These are phyloP conservation scores for Heliconius congener DNA, from an alignment of 1,140 invertebrate genomes.

Conservation along the genomic window DNA sequence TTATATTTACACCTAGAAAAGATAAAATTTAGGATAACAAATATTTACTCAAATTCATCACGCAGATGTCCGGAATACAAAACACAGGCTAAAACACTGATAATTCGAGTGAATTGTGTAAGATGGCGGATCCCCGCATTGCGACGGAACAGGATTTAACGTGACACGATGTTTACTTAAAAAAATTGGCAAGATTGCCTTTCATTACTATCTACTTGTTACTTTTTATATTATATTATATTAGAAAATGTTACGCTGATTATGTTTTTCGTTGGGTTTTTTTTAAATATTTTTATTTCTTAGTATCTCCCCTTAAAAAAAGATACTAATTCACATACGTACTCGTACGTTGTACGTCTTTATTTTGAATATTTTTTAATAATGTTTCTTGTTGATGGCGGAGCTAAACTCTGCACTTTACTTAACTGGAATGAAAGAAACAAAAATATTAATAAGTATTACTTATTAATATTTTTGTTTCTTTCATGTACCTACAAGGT, in stretches of 20 bases:
- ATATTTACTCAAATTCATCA: constrained; percentile 14
- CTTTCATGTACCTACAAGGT: too few species aligned
- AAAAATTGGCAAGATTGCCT: constrained; percentile 19
- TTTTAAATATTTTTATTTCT: neutral
- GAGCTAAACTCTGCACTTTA: too few species aligned
- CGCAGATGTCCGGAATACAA: constrained; percentile 18
- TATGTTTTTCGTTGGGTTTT: neutral
- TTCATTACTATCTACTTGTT: constrained; percentile 13
- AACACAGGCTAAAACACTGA: neutral
- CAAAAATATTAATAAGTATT: too few species aligned
- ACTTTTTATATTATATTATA: neutral
- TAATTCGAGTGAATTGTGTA: constrained; percentile 6
- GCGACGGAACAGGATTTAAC: constrained; percentile 20
- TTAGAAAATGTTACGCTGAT: neutral
- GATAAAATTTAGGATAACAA: neutral
- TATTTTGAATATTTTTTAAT: too few species aligned
- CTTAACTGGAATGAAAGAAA: too few species aligned
- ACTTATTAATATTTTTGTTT: too few species aligned
- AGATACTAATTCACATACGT: too few species aligned
- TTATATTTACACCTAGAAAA: neutral
- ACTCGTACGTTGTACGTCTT: too few species aligned
- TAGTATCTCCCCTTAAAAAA: too few species aligned
- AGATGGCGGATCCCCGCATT: constrained; percentile 20
- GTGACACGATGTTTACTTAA: constrained; percentile 20
- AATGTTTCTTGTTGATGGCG: too few species aligned